Conservation (phyloP, 2,797 vertebrate species). For the Anguilla marmorata region DNA sequence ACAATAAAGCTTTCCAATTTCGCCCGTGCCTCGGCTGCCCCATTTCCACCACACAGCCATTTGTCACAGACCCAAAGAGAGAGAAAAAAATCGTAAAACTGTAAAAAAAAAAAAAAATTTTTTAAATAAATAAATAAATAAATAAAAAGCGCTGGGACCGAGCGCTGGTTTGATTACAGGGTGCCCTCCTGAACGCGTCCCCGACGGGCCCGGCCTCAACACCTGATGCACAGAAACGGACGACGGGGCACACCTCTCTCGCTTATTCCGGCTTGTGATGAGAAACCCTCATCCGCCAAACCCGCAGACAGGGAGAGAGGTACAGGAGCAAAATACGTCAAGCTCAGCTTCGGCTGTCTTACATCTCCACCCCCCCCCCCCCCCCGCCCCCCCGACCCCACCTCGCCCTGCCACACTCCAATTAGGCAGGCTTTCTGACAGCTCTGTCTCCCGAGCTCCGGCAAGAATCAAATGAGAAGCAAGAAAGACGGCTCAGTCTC, state of each 20-base stretch:
- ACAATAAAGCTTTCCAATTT: slow-evolving; percentile 27
- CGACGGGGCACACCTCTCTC: slow-evolving; percentile 53
- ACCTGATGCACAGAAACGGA: slow-evolving; percentile 31
- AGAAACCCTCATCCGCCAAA: slow-evolving; percentile 46
- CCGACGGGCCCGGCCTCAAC: not conserved
- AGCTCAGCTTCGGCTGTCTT: slow-evolving; percentile 20
- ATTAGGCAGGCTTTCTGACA: slow-evolving; percentile 44
- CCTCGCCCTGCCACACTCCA: slow-evolving; percentile 29
- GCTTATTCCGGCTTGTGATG: slow-evolving; percentile 52
- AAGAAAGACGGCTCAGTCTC: not conserved
- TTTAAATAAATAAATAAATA: not conserved
- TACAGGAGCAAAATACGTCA: slow-evolving; percentile 22
- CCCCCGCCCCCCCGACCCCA: not conserved
- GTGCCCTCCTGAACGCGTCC: not conserved
- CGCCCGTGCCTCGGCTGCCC: not conserved
- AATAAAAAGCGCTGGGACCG: not conserved
- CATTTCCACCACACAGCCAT: slow-evolving; percentile 1
- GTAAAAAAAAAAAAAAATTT: not conserved
- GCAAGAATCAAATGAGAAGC: not conserved
- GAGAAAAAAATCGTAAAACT: not conserved
- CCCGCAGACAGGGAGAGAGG: not conserved
- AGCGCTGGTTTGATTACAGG: not conserved
- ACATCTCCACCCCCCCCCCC: not conserved
- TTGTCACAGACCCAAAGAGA: not conserved
- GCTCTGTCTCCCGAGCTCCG: slow-evolving; percentile 15